Percentiles rank a stretch among this genome's conserved stretches.
Conservation (phyloP, 2,888 invertebrate genomes). For the Catocala sponsa region DNA sequence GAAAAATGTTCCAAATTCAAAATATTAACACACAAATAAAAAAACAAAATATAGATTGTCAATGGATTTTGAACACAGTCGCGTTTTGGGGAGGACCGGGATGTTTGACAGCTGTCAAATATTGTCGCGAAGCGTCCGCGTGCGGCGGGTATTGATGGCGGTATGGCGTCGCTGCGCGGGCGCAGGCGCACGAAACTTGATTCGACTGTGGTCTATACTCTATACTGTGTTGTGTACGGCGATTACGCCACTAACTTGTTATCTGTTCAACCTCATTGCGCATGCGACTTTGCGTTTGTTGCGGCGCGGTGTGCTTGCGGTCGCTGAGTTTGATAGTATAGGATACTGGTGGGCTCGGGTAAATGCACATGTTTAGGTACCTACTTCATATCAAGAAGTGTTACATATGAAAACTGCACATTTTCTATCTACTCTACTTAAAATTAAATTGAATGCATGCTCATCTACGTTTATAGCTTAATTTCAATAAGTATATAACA, state of each 20-base stretch:
- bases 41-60: conserved; percentile 1
- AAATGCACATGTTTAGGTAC: no score
- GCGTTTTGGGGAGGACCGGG: conserved; percentile 50
- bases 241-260: conserved; percentile 50
- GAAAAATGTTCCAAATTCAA: conserved; percentile 21
- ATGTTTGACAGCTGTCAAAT: conserved; percentile 55
- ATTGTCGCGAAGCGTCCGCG: conserved; percentile 62
- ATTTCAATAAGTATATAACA: no score
- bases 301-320: conserved; percentile 32
- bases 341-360: not conserved
- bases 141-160: conserved; percentile 52
- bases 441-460: no score
- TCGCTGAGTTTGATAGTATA: not conserved
- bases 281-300: conserved; percentile 31
- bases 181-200: conserved; percentile 15
- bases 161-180: conserved; percentile 51
- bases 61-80: conserved; percentile 51
- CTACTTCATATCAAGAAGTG: no score
- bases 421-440: no score
- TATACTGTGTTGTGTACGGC: conserved; percentile 15
- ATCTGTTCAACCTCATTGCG: conserved; percentile 52
- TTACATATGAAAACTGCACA: no score
- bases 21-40: conserved; percentile 23
- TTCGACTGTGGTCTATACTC: not conserved
- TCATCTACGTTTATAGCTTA: no score